Evolutionary conservation across 1,140 invertebrate species (phyloP).

Genomic region (Pogonus chalceus): DNA sequence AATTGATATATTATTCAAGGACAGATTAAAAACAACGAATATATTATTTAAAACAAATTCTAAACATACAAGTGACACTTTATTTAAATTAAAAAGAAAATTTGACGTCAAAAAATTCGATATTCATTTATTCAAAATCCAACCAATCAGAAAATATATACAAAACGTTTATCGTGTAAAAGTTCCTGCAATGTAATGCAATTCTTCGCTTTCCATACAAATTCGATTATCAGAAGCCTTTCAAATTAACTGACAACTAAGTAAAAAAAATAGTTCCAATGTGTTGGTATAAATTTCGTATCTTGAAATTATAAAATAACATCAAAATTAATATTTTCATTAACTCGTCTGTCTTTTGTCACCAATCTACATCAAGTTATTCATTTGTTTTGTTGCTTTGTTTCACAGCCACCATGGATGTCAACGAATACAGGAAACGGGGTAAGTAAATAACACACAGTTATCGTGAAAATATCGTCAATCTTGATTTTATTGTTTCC

Average conservation of each 20-base stretch:
- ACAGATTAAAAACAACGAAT: too few species aligned
- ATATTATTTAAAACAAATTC: too few species aligned
- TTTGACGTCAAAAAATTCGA: not conserved
- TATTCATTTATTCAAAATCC: not conserved
- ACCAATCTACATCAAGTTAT: not conserved
- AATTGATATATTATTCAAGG: too few species aligned
- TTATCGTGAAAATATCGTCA: too few species aligned
- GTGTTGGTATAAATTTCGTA: not conserved
- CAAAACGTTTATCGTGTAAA: not conserved
- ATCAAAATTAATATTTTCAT: too few species aligned
- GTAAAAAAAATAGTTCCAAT: not conserved
- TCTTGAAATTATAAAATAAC: not conserved
- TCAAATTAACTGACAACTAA: not conserved
- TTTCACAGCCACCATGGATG: conserved; percentile 22
- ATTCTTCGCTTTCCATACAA: not conserved
- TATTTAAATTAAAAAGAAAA: too few species aligned
- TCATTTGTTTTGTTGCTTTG: not conserved
- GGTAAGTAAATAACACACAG: conserved; percentile 28
- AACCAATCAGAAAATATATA: not conserved
- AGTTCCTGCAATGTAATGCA: too few species aligned
- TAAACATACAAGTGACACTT: too few species aligned
- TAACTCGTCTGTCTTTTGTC: too few species aligned
- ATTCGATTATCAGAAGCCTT: not conserved
- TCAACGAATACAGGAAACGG: conserved; percentile 28
- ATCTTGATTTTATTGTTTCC: not conserved